Base-by-base conservation (phyloP, 2,888 invertebrate genomes). In the Drosophila fulvimacula region DNA sequence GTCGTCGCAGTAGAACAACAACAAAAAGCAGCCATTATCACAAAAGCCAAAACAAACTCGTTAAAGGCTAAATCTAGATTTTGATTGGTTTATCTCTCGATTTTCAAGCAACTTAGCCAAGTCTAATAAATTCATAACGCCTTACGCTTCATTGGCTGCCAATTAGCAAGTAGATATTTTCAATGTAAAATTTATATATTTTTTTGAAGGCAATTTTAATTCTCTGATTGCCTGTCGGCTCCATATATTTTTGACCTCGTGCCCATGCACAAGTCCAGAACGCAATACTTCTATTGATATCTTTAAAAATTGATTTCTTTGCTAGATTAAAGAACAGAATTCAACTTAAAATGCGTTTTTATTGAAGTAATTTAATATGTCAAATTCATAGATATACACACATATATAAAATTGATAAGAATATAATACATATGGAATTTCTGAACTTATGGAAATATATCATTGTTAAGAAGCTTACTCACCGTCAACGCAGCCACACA, bases 191-290 rank as follows among this genome's bases (percentile, higher is more conserved):
- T n/a, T 36, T 19, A 21, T 46, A 17, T 11, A 27, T 17, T 27
- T 9, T 34, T 11, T 21, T 21, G 51, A 51, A 51, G 51, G 51
- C 34, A 51, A 36, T 51, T 51, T 51, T 36, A 21, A 36, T 36
- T 36, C 15, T 36, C 21, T n/a, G 34, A 13, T 49, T n/a, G n/a
- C 17, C 11, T 9, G 24, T 13, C 24, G 38, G 2, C 2, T 41
- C 10, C 19, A 19, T n/a, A 34, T 13, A 15, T 51, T n/a, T n/a
- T n/a, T 34, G 34, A 34, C 49, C 49, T 51, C 21, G 32, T 5
- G 17, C 17, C n/a, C 7, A 30, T 1, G 5, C 6, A 30, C 30
- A 1, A 34, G 13, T 3, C 15, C 15, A 19, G 13, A 30, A 19
- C 32, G 5, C 15, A 44, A 27, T 21, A 44, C 13, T 21, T 24